Conservation (phyloP, 2,113 vertebrate species). For the Clarias macrocephalus region DNA sequence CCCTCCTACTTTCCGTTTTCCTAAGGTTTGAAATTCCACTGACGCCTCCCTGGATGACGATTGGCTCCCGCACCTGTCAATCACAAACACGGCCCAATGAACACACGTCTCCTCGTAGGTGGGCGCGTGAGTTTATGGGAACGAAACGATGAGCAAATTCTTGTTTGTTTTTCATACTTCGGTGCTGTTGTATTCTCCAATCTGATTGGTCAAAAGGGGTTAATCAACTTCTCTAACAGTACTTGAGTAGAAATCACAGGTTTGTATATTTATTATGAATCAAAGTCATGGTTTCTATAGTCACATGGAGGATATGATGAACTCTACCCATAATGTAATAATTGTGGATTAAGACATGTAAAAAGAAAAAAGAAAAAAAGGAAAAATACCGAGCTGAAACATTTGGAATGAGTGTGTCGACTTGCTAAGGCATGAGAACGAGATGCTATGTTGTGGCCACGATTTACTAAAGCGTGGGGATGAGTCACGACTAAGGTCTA, state of each 20-base stretch:
- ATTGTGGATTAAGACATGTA: not conserved
- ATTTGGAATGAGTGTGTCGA: too few relatives aligned
- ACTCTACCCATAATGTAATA: not conserved
- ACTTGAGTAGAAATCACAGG: not conserved
- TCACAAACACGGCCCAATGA: conserved; percentile 30
- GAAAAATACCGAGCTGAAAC: too few relatives aligned
- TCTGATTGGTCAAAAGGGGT: not conserved
- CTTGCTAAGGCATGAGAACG: too few relatives aligned
- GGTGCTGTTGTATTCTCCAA: not conserved
- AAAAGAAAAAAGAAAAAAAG: too few relatives aligned
- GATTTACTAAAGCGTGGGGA: too few relatives aligned
- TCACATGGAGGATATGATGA: not conserved
- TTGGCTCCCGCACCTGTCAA: conserved; percentile 35
- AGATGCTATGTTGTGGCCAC: too few relatives aligned
- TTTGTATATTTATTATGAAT: not conserved
- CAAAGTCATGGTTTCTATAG: not conserved
- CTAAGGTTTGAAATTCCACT: conserved; percentile 50
- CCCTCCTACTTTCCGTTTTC: conserved; percentile 32
- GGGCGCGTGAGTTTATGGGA: not conserved
- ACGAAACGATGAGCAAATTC: not conserved
- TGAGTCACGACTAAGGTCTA: too few relatives aligned
- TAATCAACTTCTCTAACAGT: not conserved
- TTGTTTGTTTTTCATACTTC: not conserved
- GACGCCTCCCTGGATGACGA: conserved; percentile 21
- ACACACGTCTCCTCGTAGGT: too few relatives aligned